Conservation (phyloP, 2,888 invertebrate species). For the Parnassius mnemosyne region DNA sequence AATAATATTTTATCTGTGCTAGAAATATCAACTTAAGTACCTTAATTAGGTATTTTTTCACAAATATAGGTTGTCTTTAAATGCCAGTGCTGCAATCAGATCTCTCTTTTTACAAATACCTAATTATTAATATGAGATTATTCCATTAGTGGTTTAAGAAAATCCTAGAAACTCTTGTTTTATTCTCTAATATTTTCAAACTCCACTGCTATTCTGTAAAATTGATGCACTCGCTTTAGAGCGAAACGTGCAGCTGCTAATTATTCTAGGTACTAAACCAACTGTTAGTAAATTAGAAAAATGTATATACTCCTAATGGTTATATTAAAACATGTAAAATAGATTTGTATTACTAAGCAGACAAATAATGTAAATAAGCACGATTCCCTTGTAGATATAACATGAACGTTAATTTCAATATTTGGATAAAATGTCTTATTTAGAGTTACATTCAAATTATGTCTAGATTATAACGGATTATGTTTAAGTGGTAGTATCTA, state of each 20-base stretch:
- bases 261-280: constrained; percentile 50
- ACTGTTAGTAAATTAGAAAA: constrained; percentile 54
- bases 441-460: constrained; percentile 45
- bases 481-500: constrained; percentile 38
- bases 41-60: constrained; percentile 15
- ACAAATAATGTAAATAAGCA: constrained; percentile 33
- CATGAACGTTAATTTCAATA: constrained; percentile 31
- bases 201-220: constrained; percentile 13
- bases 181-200: constrained; percentile 19
- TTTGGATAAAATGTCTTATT: constrained; percentile 23
- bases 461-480: constrained; percentile 34
- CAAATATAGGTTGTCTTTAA: constrained; percentile 38
- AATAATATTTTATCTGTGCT: constrained; percentile 12
- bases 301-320: constrained; percentile 51
- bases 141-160: constrained; percentile 77
- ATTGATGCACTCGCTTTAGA: constrained; percentile 19
- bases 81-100: constrained; percentile 57
- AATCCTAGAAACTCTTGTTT: constrained; percentile 32
- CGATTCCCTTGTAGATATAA: constrained; percentile 58
- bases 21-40: constrained; percentile 12
- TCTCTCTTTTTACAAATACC: constrained; percentile 66
- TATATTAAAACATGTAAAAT: constrained; percentile 42
- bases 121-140: constrained; percentile 67
- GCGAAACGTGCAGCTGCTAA: constrained; percentile 55
- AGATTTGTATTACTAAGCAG: constrained; percentile 17